phyloP scores from a whole-genome alignment of 2,888 invertebrate genomes.

The Melitaea athalia region DNA sequence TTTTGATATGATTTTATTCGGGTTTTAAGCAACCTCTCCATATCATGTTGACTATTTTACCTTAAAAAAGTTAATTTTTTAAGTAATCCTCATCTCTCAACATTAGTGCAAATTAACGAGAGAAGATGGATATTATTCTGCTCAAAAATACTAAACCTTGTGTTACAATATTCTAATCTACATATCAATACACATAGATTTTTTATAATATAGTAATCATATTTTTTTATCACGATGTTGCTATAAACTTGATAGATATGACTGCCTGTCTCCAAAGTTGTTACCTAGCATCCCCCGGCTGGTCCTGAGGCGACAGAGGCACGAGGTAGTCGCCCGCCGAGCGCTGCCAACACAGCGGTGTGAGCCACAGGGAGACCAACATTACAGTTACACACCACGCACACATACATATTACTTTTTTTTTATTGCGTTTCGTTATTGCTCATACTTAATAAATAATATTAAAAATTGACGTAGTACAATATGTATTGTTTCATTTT shows the following conservation, averaged over 20 bases:
- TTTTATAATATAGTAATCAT: too few species aligned
- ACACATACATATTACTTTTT: conserved; percentile 2
- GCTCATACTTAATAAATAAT: background rate
- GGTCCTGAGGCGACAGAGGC: conserved; percentile 74
- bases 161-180: too few species aligned
- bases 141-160: too few species aligned
- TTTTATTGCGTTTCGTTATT: background rate
- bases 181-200: too few species aligned
- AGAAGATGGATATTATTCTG: too few species aligned
- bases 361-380: conserved; percentile 56
- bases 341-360: conserved; percentile 77
- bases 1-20: too few species aligned
- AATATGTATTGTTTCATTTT: too few species aligned
- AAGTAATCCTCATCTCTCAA: too few species aligned
- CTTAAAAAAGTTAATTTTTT: too few species aligned
- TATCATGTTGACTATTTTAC: too few species aligned
- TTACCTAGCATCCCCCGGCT: conserved; percentile 70
- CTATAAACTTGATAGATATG: background rate
- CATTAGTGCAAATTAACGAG: too few species aligned
- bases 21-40: too few species aligned
- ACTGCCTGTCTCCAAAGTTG: conserved; percentile 40
- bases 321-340: conserved; percentile 79
- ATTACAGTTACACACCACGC: conserved; percentile 40
- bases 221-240: background rate
- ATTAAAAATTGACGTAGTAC: background rate